These are phyloP conservation scores for Octodonta nipae DNA, from an alignment of 2,888 invertebrate genomes.

Conservation along the genomic window DNA sequence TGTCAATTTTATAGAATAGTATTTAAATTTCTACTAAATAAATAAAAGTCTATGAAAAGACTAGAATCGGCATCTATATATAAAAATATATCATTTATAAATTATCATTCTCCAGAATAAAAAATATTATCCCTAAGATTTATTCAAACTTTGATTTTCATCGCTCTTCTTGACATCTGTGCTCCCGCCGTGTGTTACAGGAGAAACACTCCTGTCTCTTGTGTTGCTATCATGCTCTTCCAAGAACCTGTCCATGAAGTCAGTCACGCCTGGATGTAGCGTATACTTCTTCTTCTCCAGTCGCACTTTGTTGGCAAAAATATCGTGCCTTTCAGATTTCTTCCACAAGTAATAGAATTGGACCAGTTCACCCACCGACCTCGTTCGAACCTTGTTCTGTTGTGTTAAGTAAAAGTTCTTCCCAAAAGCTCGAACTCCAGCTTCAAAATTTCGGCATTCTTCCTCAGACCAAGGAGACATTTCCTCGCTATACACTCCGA, in stretches of 20 bases:
- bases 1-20: too few relatives aligned
- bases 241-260: slow-evolving; percentile 86
- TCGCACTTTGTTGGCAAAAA: slow-evolving; percentile 74
- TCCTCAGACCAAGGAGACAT: slow-evolving; percentile 81
- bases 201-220: slow-evolving; percentile 49
- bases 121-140: too few relatives aligned
- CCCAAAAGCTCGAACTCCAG: slow-evolving; percentile 71
- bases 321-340: slow-evolving; percentile 93
- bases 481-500: slow-evolving; percentile 39
- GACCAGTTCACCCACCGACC: slow-evolving; percentile 91
- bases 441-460: slow-evolving; percentile 93
- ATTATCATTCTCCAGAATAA: too few relatives aligned
- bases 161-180: slow-evolving; percentile 11
- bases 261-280: slow-evolving; percentile 82
- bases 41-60: too few relatives aligned
- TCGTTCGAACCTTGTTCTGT: slow-evolving; percentile 80
- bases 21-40: too few relatives aligned
- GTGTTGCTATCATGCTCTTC: slow-evolving; percentile 68
- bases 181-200: slow-evolving; percentile 36
- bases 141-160: too few relatives aligned
- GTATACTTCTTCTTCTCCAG: slow-evolving; percentile 87
- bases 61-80: too few relatives aligned
- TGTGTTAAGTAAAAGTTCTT: slow-evolving; percentile 94
- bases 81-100: too few relatives aligned
- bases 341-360: slow-evolving; percentile 97